Percentiles rank a stretch among this genome's conserved stretches.
phyloP scores from a whole-genome alignment of 2,797 vertebrate species.

The Nothura maculosa region DNA sequence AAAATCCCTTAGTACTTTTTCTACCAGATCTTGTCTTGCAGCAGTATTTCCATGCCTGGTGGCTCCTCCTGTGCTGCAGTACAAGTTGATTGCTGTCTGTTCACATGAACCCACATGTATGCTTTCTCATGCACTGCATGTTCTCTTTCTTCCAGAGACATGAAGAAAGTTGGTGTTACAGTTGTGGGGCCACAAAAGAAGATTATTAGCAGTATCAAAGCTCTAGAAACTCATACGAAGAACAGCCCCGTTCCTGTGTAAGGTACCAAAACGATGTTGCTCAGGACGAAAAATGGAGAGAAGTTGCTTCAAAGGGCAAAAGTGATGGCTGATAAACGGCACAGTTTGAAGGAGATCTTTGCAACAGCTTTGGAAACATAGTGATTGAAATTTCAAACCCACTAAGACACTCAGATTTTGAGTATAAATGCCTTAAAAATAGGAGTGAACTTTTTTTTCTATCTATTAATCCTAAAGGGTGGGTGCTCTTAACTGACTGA shows the following conservation, averaged over 20 bases:
- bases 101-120: accelerated
- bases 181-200: constrained; percentile 96
- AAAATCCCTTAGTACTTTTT: not conserved
- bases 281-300: constrained; percentile 46
- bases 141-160: constrained; percentile 84
- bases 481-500: constrained; percentile 75
- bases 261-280: constrained; percentile 61
- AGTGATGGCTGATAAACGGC: constrained; percentile 25
- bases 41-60: not conserved
- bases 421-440: constrained; percentile 87
- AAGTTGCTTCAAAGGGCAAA: constrained; percentile 41
- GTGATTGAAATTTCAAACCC: constrained; percentile 70
- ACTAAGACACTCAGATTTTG: constrained; percentile 79
- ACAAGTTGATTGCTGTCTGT: not conserved
- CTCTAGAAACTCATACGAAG: constrained; percentile 95
- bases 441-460: constrained; percentile 80
- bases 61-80: not conserved
- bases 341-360: constrained; percentile 44
- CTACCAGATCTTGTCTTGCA: not conserved
- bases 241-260: constrained; percentile 95
- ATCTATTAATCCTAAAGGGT: constrained; percentile 76
- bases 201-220: constrained; percentile 96
- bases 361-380: constrained; percentile 50
- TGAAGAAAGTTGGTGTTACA: constrained; percentile 96
- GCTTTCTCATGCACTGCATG: not conserved